Base-by-base conservation (phyloP, 2,113 vertebrate genomes). In the Dasypus novemcinctus region DNA sequence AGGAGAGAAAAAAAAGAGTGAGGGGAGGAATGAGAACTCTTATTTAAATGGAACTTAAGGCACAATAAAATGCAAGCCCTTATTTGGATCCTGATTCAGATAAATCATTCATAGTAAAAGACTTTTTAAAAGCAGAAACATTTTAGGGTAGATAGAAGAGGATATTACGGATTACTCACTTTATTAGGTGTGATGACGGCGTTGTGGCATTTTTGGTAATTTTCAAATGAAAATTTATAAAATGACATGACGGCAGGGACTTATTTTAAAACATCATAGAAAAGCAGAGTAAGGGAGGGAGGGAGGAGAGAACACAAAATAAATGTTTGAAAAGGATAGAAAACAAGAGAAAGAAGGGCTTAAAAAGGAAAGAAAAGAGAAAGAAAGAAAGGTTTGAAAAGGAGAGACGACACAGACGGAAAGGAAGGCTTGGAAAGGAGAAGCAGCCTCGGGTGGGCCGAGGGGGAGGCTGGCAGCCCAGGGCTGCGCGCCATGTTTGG, bases 31-130 rank as follows among this genome's bases (percentile, higher is more conserved):
- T 57, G 7, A 6, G 5, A 6, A 31, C 7, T 21, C 20, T 29
- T 54, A 25, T 88, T 69, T 80, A 94, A 96, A 52, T 52, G 15
- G 81, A 43, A 90, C 1, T 21, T 87, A 83, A 68, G 82, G 68
- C 29, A 14, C 41, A 64, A 80, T 11, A 87, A 95, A 93, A 87
- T 91, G 31, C 1, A 83, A 90, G 25, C 52, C 13, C 5, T 25
- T 68, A 2, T 12, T 84, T 59, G 7, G 87, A 94, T 84, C 79
- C 61, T 89, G 52, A 71, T 71, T 80, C 20, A 93, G 88, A 71
- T 71, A 72, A 93, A 54, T 36, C 41, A 78, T 38, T 78, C 54
- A 41, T 23, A 82, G 59, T 36, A 74, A 69, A 20, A 72, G 3
- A 20, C n/a, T 49, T 63, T 43, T 64, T 63, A 25, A 31, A 61